phyloP scores from a whole-genome alignment of 1,140 invertebrate genomes.

The Sesamia nonagrioides region DNA sequence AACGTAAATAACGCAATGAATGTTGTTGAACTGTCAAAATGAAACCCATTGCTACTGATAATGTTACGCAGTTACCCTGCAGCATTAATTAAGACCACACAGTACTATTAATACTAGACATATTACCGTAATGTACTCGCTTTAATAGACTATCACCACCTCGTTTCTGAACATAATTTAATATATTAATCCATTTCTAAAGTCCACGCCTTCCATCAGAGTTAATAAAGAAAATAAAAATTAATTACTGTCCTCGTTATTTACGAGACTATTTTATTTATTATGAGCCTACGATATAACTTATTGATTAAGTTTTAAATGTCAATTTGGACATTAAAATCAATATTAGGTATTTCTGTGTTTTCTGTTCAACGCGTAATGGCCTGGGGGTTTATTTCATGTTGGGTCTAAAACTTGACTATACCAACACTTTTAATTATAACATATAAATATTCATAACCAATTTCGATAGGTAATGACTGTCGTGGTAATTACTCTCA shows the following conservation, averaged over 20 bases:
- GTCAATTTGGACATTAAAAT: conserved; percentile 18
- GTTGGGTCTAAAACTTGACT: too few relatives aligned
- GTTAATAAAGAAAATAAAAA: conserved; percentile 19
- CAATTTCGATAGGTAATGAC: too few relatives aligned
- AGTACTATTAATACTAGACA: too few relatives aligned
- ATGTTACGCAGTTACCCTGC: too few relatives aligned
- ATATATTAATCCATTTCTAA: conserved; percentile 7
- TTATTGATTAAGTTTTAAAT: conserved; percentile 27
- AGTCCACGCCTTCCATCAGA: not conserved
- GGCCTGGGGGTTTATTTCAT: too few relatives aligned
- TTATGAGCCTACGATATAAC: not conserved
- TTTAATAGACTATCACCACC: conserved; percentile 2
- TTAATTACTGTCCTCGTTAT: not conserved
- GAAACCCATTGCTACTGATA: too few relatives aligned
- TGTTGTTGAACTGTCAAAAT: too few relatives aligned
- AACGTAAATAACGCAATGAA: too few relatives aligned
- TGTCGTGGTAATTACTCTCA: too few relatives aligned
- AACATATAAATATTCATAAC: too few relatives aligned
- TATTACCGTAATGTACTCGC: not conserved
- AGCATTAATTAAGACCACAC: too few relatives aligned
- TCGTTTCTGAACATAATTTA: not conserved
- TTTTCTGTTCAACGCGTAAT: not conserved
- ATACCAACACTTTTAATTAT: too few relatives aligned
- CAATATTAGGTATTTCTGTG: not conserved
- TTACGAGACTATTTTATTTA: conserved; percentile 11